These are phyloP conservation scores for Lypha dubia DNA, from an alignment of 2,888 invertebrate genomes.

Conservation along the genomic window DNA sequence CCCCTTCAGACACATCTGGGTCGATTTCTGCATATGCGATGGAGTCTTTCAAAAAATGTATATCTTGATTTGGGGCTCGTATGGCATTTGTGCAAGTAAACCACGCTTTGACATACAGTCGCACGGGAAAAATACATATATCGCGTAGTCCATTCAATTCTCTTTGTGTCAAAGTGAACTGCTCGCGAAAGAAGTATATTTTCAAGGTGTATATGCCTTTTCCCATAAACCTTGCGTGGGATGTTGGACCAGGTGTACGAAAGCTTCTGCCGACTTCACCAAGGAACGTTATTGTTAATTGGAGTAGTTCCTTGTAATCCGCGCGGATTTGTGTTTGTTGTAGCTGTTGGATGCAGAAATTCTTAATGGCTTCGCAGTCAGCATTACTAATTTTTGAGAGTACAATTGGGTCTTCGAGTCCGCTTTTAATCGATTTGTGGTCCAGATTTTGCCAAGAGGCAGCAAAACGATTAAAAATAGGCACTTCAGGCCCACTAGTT, in stretches of 20 bases:
- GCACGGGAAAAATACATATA: conserved; percentile 8
- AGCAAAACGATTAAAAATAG: conserved; percentile 11
- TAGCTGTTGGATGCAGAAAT: conserved; percentile 2
- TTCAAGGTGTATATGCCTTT: conserved; percentile 35
- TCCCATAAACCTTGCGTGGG: conserved; percentile 33
- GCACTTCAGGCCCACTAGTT: conserved; percentile 21
- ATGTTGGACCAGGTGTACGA: conserved; percentile 15
- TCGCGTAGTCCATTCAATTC: conserved; percentile 10
- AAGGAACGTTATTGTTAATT: background rate
- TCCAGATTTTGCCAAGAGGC: background rate
- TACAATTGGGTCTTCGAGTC: background rate
- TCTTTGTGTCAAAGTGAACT: background rate
- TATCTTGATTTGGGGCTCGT: conserved; percentile 3
- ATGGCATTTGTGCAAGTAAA: conserved; percentile 1
- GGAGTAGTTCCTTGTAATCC: conserved; percentile 15
- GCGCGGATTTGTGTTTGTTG: background rate
- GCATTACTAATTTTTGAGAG: background rate
- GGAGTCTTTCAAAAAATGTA: too few species aligned
- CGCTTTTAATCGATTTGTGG: background rate
- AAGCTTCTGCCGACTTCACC: background rate
- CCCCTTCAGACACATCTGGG: conserved; percentile 32
- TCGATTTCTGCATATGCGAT: conserved; percentile 29
- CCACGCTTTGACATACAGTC: background rate
- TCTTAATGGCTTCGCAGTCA: background rate
- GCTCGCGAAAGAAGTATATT: conserved; percentile 18